phyloP scores from a whole-genome alignment of 2,113 vertebrate species.

The Uropsilus gracilis region DNA sequence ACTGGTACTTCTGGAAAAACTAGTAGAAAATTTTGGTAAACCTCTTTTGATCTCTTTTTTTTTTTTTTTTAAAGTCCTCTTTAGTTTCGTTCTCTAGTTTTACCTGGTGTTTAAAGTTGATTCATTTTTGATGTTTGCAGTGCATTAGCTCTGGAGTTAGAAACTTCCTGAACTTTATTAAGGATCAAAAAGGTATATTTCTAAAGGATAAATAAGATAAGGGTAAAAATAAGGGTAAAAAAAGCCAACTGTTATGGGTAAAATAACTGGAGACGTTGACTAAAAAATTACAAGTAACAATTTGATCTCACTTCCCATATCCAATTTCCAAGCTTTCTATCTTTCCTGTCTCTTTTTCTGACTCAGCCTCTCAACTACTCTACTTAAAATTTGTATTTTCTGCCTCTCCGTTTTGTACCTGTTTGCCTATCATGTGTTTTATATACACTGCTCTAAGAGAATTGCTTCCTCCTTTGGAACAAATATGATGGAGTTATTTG shows the following conservation, averaged over 20 bases:
- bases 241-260: not conserved
- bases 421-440: not conserved
- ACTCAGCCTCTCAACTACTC: not conserved
- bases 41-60: not conserved
- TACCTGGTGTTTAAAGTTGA: not conserved
- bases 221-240: no score
- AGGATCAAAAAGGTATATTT: not conserved
- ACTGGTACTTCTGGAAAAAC: not conserved
- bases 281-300: not conserved
- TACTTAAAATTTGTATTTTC: constrained; percentile 33
- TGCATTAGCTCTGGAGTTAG: not conserved
- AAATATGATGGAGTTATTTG: not conserved
- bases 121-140: not conserved
- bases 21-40: not conserved
- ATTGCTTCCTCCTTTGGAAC: not conserved
- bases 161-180: not conserved
- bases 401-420: not conserved
- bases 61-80: not conserved
- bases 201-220: not conserved
- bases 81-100: constrained; percentile 26
- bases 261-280: constrained; percentile 32
- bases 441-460: not conserved
- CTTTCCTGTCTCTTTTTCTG: not conserved
- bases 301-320: not conserved
- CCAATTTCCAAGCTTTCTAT: not conserved